A percentile compares a stretch with the other conserved stretches of the same genome.
These are phyloP conservation scores for Blastobasis lacticolella DNA, from an alignment of 2,888 invertebrate genomes.

Conservation along the genomic window DNA sequence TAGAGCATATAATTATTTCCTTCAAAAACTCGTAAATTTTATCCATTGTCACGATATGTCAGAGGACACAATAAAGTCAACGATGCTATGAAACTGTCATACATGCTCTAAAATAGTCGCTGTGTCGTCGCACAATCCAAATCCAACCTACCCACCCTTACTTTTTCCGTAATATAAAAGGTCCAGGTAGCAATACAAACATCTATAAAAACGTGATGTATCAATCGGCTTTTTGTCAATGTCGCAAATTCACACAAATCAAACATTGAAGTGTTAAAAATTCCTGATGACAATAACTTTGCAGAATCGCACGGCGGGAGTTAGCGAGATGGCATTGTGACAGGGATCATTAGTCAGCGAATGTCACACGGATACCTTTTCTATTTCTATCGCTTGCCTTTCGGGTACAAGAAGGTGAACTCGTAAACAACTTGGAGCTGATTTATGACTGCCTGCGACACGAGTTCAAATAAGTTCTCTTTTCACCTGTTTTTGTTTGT, in stretches of 20 bases:
- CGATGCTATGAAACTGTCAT: conserved; percentile 52
- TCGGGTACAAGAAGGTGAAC: conserved; percentile 56
- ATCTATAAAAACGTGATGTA: conserved; percentile 67
- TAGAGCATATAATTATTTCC: too few relatives aligned
- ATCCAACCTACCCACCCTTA: conserved; percentile 30
- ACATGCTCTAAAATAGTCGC: conserved; percentile 38
- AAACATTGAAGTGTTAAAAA: conserved; percentile 71
- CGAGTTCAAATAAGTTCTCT: conserved; percentile 28
- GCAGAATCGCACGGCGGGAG: conserved; percentile 50
- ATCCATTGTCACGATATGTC: conserved; percentile 41
- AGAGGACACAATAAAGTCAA: conserved; percentile 53
- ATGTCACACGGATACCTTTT: conserved; percentile 49
- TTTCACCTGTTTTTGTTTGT: conserved; percentile 32
- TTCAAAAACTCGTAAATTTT: too few relatives aligned
- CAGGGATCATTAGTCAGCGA: conserved; percentile 63
- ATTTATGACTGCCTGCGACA: conserved; percentile 41
- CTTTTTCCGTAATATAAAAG: conserved; percentile 42
- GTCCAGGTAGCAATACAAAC: conserved; percentile 68
- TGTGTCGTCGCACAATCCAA: conserved; percentile 43
- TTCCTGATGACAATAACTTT: conserved; percentile 56
- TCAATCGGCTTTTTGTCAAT: conserved; percentile 63
- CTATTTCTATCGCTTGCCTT: conserved; percentile 46
- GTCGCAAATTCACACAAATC: conserved; percentile 68
- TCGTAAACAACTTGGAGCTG: conserved; percentile 57
- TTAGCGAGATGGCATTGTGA: conserved; percentile 45